Percentiles rank a stretch among this genome's conserved stretches.
Evolutionary conservation across 2,888 invertebrate genomes (phyloP).

Genomic region (Nomada flava): DNA sequence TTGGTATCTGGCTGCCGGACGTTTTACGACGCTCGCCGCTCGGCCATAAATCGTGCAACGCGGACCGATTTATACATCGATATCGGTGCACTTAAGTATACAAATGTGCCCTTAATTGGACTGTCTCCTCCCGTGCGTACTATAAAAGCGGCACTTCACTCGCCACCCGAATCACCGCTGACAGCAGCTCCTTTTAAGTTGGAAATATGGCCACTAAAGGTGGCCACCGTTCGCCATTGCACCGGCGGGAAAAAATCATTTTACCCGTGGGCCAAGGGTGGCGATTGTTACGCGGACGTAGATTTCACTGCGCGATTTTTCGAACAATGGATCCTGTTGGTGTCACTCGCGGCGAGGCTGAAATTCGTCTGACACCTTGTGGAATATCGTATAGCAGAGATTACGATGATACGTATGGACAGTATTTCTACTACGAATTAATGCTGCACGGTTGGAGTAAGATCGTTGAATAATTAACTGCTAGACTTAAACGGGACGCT

Average conservation of each 20-base stretch:
- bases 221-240: conserved; percentile 44
- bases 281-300: no score
- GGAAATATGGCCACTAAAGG: conserved; percentile 69
- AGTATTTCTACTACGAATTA: no score
- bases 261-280: neutral
- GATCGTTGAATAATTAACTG: no score
- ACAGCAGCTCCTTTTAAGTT: conserved; percentile 69
- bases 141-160: conserved; percentile 72
- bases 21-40: conserved; percentile 78
- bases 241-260: conserved; percentile 29
- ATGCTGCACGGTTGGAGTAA: no score
- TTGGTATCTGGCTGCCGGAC: conserved; percentile 65
- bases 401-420: no score
- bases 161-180: conserved; percentile 69
- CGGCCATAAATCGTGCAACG: conserved; percentile 75
- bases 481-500: no score
- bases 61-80: conserved; percentile 77
- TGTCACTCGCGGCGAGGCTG: no score
- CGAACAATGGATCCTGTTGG: no score
- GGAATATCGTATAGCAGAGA: no score
- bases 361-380: no score
- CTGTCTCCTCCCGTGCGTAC: conserved; percentile 74
- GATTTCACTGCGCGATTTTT: no score
- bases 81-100: conserved; percentile 77
- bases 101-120: conserved; percentile 80